Evolutionary conservation across 2,888 invertebrate genomes (phyloP).

Genomic region (Cheilosia variabilis): DNA sequence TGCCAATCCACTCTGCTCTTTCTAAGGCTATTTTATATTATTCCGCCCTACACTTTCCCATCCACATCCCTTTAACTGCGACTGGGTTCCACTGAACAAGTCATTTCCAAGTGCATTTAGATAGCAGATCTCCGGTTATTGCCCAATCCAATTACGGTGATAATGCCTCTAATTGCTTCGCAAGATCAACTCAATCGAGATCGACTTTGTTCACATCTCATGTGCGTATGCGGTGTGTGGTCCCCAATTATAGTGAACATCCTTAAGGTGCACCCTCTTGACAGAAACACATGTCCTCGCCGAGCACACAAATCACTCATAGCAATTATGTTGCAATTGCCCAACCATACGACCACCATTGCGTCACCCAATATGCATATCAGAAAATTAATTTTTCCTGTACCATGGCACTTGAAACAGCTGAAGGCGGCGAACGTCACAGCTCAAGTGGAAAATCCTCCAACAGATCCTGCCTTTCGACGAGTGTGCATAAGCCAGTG

Average conservation of each 20-base stretch:
- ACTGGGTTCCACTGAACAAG: no score
- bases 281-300: conserved; percentile 64
- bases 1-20: no score
- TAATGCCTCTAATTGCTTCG: conserved; percentile 35
- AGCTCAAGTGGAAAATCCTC: conserved; percentile 45
- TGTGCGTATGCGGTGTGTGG: conserved; percentile 43
- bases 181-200: conserved; percentile 12
- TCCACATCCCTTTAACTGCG: neutral
- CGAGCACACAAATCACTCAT: conserved; percentile 54
- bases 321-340: conserved; percentile 66
- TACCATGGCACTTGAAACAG: conserved; percentile 43
- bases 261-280: conserved; percentile 31
- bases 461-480: conserved; percentile 41
- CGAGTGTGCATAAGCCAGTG: conserved; percentile 4
- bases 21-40: no score
- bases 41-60: neutral
- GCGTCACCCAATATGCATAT: conserved; percentile 66
- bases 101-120: conserved; percentile 6
- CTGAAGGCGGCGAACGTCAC: conserved; percentile 63
- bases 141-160: conserved; percentile 27
- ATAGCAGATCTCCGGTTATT: conserved; percentile 3
- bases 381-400: conserved; percentile 38
- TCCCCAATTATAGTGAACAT: conserved; percentile 48
- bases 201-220: conserved; percentile 10
- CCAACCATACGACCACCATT: conserved; percentile 61